Conservation (phyloP, 2,797 vertebrate species). For the Sphaeramia orbicularis region DNA sequence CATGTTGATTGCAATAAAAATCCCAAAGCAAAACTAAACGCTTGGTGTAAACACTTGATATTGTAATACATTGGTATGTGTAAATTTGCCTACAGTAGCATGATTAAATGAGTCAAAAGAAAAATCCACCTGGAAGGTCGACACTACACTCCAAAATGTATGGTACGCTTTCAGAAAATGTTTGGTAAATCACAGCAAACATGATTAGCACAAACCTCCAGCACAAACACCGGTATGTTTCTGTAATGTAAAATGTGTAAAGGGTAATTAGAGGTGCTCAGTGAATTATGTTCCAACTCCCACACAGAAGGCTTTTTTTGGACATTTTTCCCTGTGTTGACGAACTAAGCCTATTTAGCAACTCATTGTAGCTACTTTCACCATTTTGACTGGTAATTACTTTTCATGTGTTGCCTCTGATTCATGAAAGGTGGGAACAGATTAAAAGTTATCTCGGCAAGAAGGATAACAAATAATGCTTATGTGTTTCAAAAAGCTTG, state of each 20-base stretch:
- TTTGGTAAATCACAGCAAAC: slow-evolving; percentile 34
- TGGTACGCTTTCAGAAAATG: slow-evolving; percentile 17
- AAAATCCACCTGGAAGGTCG: slow-evolving; percentile 1
- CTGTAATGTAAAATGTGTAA: slow-evolving; percentile 45
- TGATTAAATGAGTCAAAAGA: neutral
- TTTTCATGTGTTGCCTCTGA: slow-evolving; percentile 42
- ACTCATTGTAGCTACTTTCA: slow-evolving; percentile 62
- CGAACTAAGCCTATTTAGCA: slow-evolving; percentile 62
- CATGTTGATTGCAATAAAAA: too few species aligned
- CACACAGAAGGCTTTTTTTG: slow-evolving; percentile 59
- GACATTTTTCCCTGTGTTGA: slow-evolving; percentile 45
- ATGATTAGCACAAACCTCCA: slow-evolving; percentile 33
- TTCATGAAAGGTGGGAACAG: slow-evolving; percentile 52
- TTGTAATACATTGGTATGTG: neutral
- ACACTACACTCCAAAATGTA: neutral
- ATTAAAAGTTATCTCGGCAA: slow-evolving; percentile 53
- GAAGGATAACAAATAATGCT: slow-evolving; percentile 16
- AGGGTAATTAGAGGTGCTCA: slow-evolving; percentile 64
- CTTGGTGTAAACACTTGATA: too few species aligned
- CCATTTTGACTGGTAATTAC: slow-evolving; percentile 61
- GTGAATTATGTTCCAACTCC: slow-evolving; percentile 61
- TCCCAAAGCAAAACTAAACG: too few species aligned
- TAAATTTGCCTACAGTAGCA: neutral
- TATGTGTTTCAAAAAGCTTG: slow-evolving; percentile 33
- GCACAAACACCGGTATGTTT: slow-evolving; percentile 33